Evolutionary conservation across 1,140 invertebrate species (phyloP).

Genomic region (Pseudomyrmex pallidus): DNA sequence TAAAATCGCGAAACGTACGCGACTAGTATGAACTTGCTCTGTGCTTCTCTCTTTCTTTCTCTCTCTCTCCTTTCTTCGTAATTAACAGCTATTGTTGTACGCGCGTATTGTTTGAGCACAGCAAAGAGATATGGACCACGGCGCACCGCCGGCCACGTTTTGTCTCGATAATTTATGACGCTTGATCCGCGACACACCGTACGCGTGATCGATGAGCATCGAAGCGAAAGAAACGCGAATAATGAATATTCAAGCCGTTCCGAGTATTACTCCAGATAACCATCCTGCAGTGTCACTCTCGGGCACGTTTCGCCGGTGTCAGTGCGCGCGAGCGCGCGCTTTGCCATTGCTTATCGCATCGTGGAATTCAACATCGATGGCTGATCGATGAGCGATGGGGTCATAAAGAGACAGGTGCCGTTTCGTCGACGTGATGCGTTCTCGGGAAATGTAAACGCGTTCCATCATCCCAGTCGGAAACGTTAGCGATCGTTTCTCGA

Average conservation of each 20-base stretch:
- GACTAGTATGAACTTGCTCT: no score
- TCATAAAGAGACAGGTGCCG: slow-evolving; percentile 56
- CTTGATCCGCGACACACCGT: slow-evolving; percentile 29
- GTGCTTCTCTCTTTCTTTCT: no score
- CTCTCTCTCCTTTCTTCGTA: slow-evolving; percentile 1
- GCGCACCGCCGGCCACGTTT: slow-evolving; percentile 33
- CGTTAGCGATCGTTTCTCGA: slow-evolving; percentile 11
- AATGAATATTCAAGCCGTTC: slow-evolving; percentile 64
- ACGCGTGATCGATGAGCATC: slow-evolving; percentile 61
- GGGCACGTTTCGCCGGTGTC: slow-evolving; percentile 9
- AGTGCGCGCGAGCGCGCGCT: not conserved
- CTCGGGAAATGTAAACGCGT: slow-evolving; percentile 37
- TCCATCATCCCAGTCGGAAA: slow-evolving; percentile 25
- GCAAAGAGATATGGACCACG: not conserved
- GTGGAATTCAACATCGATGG: slow-evolving; percentile 40
- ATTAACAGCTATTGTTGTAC: slow-evolving; percentile 50
- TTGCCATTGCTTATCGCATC: slow-evolving; percentile 62
- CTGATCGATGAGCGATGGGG: slow-evolving; percentile 63
- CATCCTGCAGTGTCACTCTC: slow-evolving; percentile 65
- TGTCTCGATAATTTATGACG: slow-evolving; percentile 45
- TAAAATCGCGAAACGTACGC: not conserved
- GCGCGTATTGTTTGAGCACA: slow-evolving; percentile 21
- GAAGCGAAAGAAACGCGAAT: slow-evolving; percentile 55
- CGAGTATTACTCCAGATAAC: slow-evolving; percentile 63
- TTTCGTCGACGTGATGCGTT: slow-evolving; percentile 52